Percentiles rank a stretch among this genome's conserved stretches.
Evolutionary conservation across 2,797 vertebrate genomes (phyloP).

Genomic region (Poeciliopsis gracilis): DNA sequence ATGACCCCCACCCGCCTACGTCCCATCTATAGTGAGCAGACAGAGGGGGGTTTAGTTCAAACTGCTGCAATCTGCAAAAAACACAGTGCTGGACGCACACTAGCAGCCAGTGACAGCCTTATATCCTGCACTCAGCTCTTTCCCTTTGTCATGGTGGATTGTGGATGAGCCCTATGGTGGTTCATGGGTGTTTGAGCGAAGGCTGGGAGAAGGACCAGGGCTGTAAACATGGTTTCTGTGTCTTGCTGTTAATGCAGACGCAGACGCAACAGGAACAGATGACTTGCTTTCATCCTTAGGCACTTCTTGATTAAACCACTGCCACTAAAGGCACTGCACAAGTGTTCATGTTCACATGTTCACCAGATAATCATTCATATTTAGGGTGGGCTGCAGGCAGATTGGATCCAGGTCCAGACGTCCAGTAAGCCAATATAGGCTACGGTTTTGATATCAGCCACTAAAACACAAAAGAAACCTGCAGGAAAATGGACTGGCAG

Average conservation of each 20-base stretch:
- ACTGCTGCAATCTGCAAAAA: conserved; percentile 84
- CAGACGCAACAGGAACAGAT: conserved; percentile 15
- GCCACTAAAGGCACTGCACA: neutral
- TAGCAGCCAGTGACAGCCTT: conserved; percentile 68
- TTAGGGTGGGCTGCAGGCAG: neutral
- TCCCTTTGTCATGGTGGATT: conserved; percentile 80
- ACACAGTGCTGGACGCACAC: conserved; percentile 71
- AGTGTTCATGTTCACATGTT: no score
- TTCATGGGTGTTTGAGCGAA: conserved; percentile 52
- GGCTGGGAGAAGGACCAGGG: conserved; percentile 45
- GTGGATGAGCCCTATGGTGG: conserved; percentile 71
- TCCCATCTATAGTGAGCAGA: conserved; percentile 73
- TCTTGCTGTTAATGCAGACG: conserved; percentile 36
- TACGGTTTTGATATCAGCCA: neutral
- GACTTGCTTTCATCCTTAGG: neutral
- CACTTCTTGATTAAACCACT: neutral
- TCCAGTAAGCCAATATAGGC: neutral
- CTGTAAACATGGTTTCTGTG: conserved; percentile 67
- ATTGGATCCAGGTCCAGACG: neutral
- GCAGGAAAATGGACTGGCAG: neutral
- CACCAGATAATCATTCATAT: neutral
- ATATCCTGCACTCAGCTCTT: conserved; percentile 82
- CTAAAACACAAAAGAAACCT: neutral
- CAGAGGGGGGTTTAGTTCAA: conserved; percentile 79
- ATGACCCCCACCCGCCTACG: conserved; percentile 60